phyloP scores from a whole-genome alignment of 2,113 vertebrate genomes.

The Rhinopithecus roxellana region DNA sequence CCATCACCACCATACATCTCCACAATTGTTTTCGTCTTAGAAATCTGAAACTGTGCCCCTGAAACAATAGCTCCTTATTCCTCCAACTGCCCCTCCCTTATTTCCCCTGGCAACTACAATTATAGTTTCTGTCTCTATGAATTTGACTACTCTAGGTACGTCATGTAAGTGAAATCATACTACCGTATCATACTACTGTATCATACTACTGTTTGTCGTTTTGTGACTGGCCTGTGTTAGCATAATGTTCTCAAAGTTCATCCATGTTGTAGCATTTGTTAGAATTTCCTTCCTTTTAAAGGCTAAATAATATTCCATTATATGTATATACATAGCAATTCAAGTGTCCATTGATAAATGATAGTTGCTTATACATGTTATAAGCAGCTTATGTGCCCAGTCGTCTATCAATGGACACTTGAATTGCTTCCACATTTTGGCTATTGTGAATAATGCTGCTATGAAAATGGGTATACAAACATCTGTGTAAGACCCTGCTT shows the following conservation, averaged over 20 bases:
- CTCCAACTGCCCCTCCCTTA: not conserved
- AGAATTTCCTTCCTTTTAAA: not conserved
- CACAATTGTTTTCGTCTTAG: not conserved
- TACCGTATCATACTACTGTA: no score
- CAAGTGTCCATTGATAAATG: not conserved
- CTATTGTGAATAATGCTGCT: not conserved
- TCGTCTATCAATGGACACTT: not conserved
- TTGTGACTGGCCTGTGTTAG: not conserved
- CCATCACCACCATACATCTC: not conserved
- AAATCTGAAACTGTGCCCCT: not conserved
- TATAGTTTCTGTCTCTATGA: not conserved
- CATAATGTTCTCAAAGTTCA: not conserved
- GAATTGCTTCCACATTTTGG: not conserved
- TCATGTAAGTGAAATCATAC: not conserved
- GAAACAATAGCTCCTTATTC: not conserved
- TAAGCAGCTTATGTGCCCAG: no score
- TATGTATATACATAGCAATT: not conserved
- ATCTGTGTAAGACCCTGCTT: not conserved
- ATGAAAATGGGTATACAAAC: not conserved
- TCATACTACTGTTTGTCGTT: not conserved
- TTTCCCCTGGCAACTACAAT: not conserved
- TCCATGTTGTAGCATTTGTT: not conserved
- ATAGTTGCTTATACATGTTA: no score
- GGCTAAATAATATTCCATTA: not conserved
- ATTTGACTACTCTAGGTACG: not conserved